Conservation (phyloP, 2,888 invertebrate genomes). For the Argyresthia albistria region DNA sequence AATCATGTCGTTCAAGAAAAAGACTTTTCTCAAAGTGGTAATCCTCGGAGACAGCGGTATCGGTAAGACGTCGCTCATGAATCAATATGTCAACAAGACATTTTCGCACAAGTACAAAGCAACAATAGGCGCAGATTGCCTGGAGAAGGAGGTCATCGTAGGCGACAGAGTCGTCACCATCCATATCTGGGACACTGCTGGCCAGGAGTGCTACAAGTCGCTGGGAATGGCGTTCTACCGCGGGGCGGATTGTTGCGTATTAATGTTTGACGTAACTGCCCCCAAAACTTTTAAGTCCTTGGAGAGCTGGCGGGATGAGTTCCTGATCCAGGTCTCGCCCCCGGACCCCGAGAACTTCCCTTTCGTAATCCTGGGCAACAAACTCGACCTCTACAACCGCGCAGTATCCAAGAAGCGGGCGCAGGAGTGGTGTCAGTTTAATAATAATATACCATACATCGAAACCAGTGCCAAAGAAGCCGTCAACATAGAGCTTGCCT, state of each 20-base stretch:
- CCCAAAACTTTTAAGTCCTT: conserved; percentile 98
- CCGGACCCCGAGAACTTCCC: conserved; percentile 99
- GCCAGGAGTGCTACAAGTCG: conserved; percentile 99
- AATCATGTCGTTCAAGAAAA: conserved; percentile 93
- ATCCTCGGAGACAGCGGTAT: conserved; percentile 98
- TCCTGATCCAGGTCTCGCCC: conserved; percentile 95
- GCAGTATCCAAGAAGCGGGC: conserved; percentile 92
- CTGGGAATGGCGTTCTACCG: conserved; percentile 99
- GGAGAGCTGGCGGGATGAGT: conserved; percentile 99
- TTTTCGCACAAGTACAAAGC: conserved; percentile 99
- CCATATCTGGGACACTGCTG: conserved; percentile 99
- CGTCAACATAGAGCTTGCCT: conserved; percentile 98
- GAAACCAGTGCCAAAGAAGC: conserved; percentile 99
- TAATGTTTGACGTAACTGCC: conserved; percentile 99
- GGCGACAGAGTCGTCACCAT: conserved; percentile 99
- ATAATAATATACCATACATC: conserved; percentile 99
- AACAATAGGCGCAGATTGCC: conserved; percentile 99
- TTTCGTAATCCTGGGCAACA: conserved; percentile 98
- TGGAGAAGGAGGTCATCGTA: conserved; percentile 99
- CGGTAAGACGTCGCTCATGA: conserved; percentile 99
- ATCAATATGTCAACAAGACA: conserved; percentile 99
- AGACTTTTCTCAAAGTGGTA: conserved; percentile 96
- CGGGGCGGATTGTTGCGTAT: conserved; percentile 99
- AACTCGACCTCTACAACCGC: conserved; percentile 93
- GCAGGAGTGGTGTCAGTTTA: conserved; percentile 99